Evolutionary conservation across 2,888 invertebrate species (phyloP).

Genomic region (Papilio demoleus): DNA sequence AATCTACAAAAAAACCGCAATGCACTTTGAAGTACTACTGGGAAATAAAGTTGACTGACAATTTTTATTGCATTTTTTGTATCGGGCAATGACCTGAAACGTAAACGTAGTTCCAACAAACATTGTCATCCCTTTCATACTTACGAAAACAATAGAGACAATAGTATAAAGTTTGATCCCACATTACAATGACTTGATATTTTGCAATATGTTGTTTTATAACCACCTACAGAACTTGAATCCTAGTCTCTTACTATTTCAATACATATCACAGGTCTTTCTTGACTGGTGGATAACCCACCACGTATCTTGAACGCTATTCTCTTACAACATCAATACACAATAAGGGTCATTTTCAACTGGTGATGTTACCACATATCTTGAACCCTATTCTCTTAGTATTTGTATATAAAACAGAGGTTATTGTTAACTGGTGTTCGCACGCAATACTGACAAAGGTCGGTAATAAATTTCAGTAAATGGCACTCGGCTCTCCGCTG

Average conservation of each 20-base stretch:
- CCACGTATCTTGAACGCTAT: slow-evolving; percentile 10
- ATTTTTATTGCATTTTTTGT: slow-evolving; percentile 22
- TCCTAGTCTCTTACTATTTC: no score
- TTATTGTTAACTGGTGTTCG: slow-evolving; percentile 5
- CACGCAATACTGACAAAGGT: slow-evolving; percentile 35
- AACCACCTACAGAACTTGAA: no score
- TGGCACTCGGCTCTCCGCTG: slow-evolving; percentile 23
- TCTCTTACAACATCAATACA: not conserved
- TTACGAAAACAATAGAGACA: not conserved
- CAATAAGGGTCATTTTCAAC: not conserved
- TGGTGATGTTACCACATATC: not conserved
- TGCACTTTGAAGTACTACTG: slow-evolving; percentile 41
- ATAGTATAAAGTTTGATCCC: not conserved
- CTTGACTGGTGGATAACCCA: not conserved
- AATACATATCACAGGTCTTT: not conserved
- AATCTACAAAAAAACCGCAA: slow-evolving; percentile 41
- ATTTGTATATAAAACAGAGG: not conserved
- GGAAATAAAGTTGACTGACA: slow-evolving; percentile 38
- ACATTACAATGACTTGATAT: no score
- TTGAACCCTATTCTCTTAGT: slow-evolving; percentile 3
- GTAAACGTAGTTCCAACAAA: not conserved
- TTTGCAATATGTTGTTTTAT: no score
- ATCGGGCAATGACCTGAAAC: not conserved
- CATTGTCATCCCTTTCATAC: not conserved
- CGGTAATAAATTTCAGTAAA: slow-evolving; percentile 31